A percentile compares a stretch with the other conserved stretches of the same genome.
phyloP scores from a whole-genome alignment of 1,140 invertebrate genomes.

The Nylanderia fulva region DNA sequence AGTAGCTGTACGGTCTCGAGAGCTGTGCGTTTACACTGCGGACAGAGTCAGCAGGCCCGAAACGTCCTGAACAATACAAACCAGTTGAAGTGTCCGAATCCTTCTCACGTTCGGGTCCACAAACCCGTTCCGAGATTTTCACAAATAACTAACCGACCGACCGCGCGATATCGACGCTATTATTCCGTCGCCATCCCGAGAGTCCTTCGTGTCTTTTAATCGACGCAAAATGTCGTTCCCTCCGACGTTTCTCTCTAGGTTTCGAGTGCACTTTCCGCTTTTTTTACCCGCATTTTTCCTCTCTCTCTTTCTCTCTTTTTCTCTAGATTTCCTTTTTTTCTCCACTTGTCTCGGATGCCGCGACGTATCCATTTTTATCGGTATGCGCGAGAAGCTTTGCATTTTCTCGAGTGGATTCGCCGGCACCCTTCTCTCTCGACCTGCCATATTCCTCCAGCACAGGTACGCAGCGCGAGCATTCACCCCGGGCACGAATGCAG shows the following conservation, averaged over 20 bases:
- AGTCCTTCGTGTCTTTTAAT: conserved; percentile 20
- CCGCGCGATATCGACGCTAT: conserved; percentile 9
- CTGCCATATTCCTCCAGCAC: conserved; percentile 53
- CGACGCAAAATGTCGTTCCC: neutral
- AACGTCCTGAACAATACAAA: conserved; percentile 16
- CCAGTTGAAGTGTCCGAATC: conserved; percentile 10
- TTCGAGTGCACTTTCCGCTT: conserved; percentile 18
- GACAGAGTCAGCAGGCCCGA: conserved; percentile 37
- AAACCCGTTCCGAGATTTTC: conserved; percentile 23
- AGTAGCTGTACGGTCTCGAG: conserved; percentile 13
- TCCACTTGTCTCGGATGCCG: neutral
- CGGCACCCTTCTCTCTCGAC: neutral
- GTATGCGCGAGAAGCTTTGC: conserved; percentile 50
- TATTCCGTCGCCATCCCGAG: conserved; percentile 11
- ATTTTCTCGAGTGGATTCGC: conserved; percentile 68
- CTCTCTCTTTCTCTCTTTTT: neutral
- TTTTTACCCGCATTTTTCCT: neutral
- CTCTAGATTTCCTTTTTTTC: conserved; percentile 5
- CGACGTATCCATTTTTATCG: conserved; percentile 68
- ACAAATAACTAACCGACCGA: conserved; percentile 37
- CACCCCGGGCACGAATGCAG: conserved; percentile 55
- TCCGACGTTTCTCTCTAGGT: neutral
- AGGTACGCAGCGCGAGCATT: conserved; percentile 62
- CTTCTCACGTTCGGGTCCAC: conserved; percentile 18
- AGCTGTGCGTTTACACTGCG: conserved; percentile 31